phyloP scores from a whole-genome alignment of 2,113 vertebrate species.

The Tyrannus savana region DNA sequence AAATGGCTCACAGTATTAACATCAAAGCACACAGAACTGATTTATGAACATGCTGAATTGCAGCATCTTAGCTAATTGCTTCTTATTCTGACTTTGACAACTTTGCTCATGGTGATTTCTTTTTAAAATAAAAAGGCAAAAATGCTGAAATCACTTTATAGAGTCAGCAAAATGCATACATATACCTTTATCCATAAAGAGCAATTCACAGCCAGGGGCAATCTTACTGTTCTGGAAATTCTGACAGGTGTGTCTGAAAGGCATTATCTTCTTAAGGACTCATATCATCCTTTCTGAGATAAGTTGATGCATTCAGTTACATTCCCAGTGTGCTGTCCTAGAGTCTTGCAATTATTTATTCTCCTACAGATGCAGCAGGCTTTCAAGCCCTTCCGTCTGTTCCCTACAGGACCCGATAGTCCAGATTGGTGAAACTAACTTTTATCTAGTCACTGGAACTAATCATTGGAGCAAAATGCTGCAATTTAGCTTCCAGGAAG shows the following conservation, averaged over 20 bases:
- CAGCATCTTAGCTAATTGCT: not conserved
- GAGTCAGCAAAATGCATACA: not conserved
- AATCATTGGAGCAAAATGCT: not conserved
- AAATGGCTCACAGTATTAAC: not conserved
- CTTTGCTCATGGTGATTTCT: not conserved
- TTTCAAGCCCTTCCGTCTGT: slow-evolving; percentile 28
- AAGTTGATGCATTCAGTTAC: slow-evolving; percentile 8
- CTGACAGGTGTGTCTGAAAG: not conserved
- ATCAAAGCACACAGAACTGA: not conserved
- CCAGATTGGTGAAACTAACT: not conserved
- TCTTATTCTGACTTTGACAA: not conserved
- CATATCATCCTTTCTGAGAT: not conserved
- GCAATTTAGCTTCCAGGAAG: not conserved
- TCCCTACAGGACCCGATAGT: not conserved
- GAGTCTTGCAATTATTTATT: slow-evolving; percentile 8
- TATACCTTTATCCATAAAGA: not conserved
- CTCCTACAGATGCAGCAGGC: not conserved
- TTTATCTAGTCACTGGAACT: not conserved
- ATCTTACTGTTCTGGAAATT: not conserved
- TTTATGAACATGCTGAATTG: not conserved
- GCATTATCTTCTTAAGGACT: not conserved
- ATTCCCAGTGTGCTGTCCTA: not conserved
- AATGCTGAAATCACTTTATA: not conserved
- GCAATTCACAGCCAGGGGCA: not conserved
- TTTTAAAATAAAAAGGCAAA: not conserved